Evolutionary conservation across 2,797 vertebrate species (phyloP), one percentile per base, ranked within the genome.

Genomic region (Enteromius unitaeniatus): DNA sequence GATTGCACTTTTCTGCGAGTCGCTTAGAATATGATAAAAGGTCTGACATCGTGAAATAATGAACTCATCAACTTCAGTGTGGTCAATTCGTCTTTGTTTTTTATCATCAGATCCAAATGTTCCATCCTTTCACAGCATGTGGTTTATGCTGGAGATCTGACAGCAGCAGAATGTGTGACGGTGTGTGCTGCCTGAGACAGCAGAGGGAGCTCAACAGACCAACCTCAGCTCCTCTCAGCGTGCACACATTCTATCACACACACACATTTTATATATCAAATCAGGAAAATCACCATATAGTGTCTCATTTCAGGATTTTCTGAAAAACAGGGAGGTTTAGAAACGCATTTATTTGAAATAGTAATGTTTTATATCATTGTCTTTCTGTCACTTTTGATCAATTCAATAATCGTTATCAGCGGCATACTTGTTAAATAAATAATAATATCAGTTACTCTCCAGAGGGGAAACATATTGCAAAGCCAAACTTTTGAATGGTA

Each of bases 111-210:
- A 86, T 74, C 26, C 42, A 51, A 68, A 47, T 21, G 58, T 65
- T 86, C 53, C 55, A 53, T 79, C 62, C 73, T 55, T 72, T 83
- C 80, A 87, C 88, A 88, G 86, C 60, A 85, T 89, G 73, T 69
- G 84, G 85, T 81, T 79, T 47, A 81, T 78, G 64, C 90, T 91
- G 89, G 92, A 91, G 89, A 70, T 23, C 31, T 65, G 58, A 80
- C 37, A 81, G 62, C 70, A 69, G 65, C 37, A 70, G 49, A 83
- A 23, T 58, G 69, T 65, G 74, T 86, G 47, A 58, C 15, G 55
- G 15, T 6, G 34, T 67, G 45, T 72, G 23, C 91, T 91, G 90
- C 23, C 92, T 91, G 91, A 92, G 85, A 88, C 88, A 91, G 85
- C 86, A 62, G 90, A 89, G 91, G 90, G 92, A 89, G 91, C 88